These are phyloP conservation scores for Peromyscus leucopus DNA, from an alignment of 2,113 vertebrate genomes.

Conservation along the genomic window DNA sequence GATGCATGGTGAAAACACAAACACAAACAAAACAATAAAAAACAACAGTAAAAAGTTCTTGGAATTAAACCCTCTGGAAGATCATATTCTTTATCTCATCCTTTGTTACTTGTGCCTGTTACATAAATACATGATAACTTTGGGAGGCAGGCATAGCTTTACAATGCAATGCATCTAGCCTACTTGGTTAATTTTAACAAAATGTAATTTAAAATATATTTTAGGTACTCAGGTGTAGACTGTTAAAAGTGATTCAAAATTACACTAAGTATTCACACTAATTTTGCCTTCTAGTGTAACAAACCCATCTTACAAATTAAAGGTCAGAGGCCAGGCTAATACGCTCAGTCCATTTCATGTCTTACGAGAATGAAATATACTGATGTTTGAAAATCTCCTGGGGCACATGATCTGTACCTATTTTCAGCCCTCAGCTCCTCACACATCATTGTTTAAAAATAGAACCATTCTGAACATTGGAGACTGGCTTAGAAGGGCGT, in stretches of 20 bases:
- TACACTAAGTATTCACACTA: conserved; percentile 1
- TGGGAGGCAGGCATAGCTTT: neutral
- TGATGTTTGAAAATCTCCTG: conserved; percentile 86
- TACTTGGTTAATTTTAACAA: conserved; percentile 31
- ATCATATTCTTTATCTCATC: neutral
- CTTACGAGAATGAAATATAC: conserved; percentile 87
- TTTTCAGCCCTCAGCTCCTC: conserved; percentile 87
- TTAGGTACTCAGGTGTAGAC: neutral
- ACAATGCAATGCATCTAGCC: neutral
- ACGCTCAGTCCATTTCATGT: conserved; percentile 80
- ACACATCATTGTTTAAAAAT: conserved; percentile 88
- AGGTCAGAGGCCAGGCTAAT: conserved; percentile 83
- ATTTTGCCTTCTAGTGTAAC: conserved; percentile 43
- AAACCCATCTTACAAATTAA: conserved; percentile 74
- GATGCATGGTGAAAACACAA: neutral
- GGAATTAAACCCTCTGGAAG: neutral
- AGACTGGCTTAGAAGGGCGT: conserved; percentile 87
- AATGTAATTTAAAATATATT: neutral
- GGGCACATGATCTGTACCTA: conserved; percentile 89
- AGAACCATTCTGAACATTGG: conserved; percentile 88
- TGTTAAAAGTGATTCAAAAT: conserved; percentile 43
- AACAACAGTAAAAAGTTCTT: neutral
- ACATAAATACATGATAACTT: neutral
- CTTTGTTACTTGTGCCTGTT: neutral
- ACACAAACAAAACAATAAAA: neutral